Base-by-base conservation (phyloP, 2,113 vertebrate species). In the Pachypanchax playfairii region DNA sequence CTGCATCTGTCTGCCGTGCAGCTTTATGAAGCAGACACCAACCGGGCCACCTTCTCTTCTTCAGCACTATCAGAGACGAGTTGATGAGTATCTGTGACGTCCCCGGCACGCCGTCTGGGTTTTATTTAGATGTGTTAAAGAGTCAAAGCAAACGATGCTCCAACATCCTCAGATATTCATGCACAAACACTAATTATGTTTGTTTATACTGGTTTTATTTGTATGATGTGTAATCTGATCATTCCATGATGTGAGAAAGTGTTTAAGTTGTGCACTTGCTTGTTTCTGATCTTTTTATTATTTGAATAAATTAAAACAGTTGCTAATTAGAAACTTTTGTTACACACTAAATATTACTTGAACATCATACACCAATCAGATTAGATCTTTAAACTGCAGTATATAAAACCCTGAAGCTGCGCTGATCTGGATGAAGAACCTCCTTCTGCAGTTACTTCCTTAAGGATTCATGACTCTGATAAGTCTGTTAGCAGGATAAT, bases 201-300 rank as follows among this genome's bases (percentile, higher is more conserved):
- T 66, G 70, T 70, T 59, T 53, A 41, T 68, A 14, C 5, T 18
- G n/a, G 36, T 50, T 36, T 29, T 14, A 36, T 77, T 50, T 48
- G 29, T 57, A 15, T n/a, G 33, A 42, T 38, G 12, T 44, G 41
- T 65, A 38, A 62, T 60, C 17, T 53, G 43, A 44, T 76, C 83
- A 85, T 91, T 91, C 85, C 83, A 46, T 9, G 58, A 60, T 38
- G 2, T 14, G 17, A 49, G 48, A 41, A 43, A 60, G 33, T 20
- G 69, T 54, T 15, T 17, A 22, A 43, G 13, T 33, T 36, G 5
- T 64, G 29, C 51, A 47, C 21, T 49, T 49, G 33, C 26, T 62
- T 28, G 5, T 47, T 12, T 64, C 20, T 65, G 26, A 53, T 36
- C 20, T 72, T 59, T 65, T 48, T 73, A 68, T 59, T 60, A 39